These are phyloP conservation scores for Brotogeris chrysoptera DNA, from an alignment of 2,797 vertebrate species.

Conservation along the genomic window DNA sequence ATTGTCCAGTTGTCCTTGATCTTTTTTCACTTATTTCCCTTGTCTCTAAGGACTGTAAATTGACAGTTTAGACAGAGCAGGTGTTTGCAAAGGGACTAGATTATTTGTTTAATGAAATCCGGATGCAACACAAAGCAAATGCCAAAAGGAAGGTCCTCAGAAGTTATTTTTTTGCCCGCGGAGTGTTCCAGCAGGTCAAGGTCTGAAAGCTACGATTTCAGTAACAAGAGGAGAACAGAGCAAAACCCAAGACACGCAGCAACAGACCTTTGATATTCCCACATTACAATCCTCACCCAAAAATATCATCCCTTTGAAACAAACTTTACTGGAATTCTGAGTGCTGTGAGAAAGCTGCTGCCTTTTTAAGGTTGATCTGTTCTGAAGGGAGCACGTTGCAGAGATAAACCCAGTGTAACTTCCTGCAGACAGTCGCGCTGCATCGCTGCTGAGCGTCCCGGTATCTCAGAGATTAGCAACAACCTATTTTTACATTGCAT, in stretches of 20 bases:
- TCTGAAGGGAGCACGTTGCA: not conserved
- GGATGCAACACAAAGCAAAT: not conserved
- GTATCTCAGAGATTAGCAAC: conserved; percentile 64
- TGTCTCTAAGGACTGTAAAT: not conserved
- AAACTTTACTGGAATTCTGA: not conserved
- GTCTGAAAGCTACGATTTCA: not conserved
- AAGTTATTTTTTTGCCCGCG: not conserved
- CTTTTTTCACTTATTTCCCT: not conserved
- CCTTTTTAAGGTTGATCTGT: not conserved
- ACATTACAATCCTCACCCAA: not conserved
- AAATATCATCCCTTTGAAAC: not conserved
- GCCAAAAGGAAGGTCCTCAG: not conserved
- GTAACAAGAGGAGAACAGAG: not conserved
- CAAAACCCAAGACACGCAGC: not conserved
- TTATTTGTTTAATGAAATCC: not conserved
- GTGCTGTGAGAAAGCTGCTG: not conserved
- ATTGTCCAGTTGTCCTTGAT: not conserved
- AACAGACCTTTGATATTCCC: not conserved
- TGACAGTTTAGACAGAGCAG: not conserved
- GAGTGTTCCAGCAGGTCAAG: not conserved
- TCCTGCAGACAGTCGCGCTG: not conserved
- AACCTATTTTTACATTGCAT: conserved; percentile 62
- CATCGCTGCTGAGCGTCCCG: not conserved
- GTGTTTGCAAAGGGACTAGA: not conserved
- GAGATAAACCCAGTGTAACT: not conserved